Base-by-base conservation (phyloP, 2,113 vertebrate species). In the Grammatotria lemairii region DNA sequence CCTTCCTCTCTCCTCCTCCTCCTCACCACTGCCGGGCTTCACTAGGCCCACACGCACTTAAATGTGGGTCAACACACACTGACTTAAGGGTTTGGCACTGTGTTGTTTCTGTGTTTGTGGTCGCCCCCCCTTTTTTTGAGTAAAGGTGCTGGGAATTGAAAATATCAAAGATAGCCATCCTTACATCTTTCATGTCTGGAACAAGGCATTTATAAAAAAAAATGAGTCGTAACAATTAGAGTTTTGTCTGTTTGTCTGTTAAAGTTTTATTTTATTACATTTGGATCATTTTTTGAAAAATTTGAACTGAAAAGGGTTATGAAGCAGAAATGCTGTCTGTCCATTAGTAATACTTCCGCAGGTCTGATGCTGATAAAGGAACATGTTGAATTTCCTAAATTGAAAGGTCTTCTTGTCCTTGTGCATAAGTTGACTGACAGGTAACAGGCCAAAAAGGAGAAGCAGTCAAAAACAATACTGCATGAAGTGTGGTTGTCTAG, bases 21-120 rank as follows among this genome's bases (percentile, higher is more conserved):
- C 73, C 35, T 90, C 82, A 23, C 17, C 47, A 63, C 81, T 79
- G 57, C 65, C 2, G 5, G 87, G 63, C 14, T 85, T 81, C 14
- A 6, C 23, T 47, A 40, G 55, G 63, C 54, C 82, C 83, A 73
- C 53, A 55, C 33, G 40, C 87, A 85, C 35, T 68, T 83, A 57
- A 90, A 90, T 90, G 70, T 94, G 91, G 91, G 94, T 93, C 93
- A 91, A 85, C n/a, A 28, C 47, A 78, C 68, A 80, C 60, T 82
- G 90, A 87, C 85, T 85, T 80, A 49, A 81, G 84, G 45, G 28
- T 82, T 31, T 47, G 58, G 28, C 42, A 82, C 70, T 86, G 85
- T 51, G 82, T 8, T 83, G 53, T 38, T 75, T 81, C 14, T 33
- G 12, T 85, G 57, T 88, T 85, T 80, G 55, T 81, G 6, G 17